A percentile compares a stretch with the other conserved stretches of the same genome.
Conservation (phyloP, 64 coral and sea anemone species). For the Stichodactyla helianthus region DNA sequence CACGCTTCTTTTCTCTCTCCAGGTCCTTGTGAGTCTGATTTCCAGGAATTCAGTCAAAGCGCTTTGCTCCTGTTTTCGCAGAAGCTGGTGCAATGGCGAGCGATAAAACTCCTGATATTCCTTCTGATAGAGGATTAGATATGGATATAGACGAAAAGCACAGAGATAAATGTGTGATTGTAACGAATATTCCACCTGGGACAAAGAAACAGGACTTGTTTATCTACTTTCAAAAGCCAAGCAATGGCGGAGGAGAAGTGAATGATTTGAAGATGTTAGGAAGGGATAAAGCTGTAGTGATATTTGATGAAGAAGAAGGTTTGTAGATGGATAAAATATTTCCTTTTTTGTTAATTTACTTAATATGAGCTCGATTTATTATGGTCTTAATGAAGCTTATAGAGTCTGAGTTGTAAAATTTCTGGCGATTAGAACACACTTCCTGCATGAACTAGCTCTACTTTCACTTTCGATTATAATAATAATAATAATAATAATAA, state of each 20-base stretch:
- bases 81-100: neutral
- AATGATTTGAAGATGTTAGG: constrained; percentile 23
- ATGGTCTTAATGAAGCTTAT: too few species aligned
- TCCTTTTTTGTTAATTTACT: too few species aligned
- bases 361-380: too few species aligned
- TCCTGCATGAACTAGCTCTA: too few species aligned
- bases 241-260: constrained; percentile 63
- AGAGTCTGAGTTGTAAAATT: too few species aligned
- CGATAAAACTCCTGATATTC: neutral
- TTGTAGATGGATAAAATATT: neutral
- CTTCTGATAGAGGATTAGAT: neutral
- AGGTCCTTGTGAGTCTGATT: neutral
- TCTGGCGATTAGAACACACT: too few species aligned
- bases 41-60: neutral
- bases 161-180: constrained; percentile 31
- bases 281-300: constrained; percentile 42
- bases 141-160: constrained; percentile 2
- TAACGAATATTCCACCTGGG: constrained; percentile 23
- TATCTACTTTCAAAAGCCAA: constrained; percentile 59
- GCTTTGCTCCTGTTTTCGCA: neutral
- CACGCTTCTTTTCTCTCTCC: neutral
- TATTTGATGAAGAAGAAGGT: constrained; percentile 44
- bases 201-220: neutral
- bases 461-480: too few species aligned
- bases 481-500: too few species aligned